These are phyloP conservation scores for Drosophila austrosaltans DNA, from an alignment of 2,888 invertebrate species.

Conservation along the genomic window DNA sequence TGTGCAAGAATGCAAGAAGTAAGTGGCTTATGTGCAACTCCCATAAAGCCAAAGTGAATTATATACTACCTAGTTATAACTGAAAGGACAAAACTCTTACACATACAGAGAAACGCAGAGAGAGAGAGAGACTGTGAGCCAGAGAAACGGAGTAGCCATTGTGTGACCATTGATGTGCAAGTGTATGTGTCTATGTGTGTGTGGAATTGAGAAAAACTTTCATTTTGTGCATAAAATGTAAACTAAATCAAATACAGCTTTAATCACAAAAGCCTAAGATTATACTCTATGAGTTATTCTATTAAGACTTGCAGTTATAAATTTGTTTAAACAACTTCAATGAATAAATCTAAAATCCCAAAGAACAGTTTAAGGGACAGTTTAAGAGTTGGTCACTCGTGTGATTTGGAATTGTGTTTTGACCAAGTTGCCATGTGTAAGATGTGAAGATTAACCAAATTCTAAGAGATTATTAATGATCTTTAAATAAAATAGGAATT, in stretches of 20 bases:
- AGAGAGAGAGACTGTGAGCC: not conserved
- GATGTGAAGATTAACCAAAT: no score
- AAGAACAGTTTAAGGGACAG: no score
- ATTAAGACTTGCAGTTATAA: slow-evolving; percentile 1
- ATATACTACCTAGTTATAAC: slow-evolving; percentile 37
- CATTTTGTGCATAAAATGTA: slow-evolving; percentile 9
- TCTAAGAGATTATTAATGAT: no score
- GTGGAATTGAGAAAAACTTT: slow-evolving; percentile 3
- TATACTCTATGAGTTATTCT: slow-evolving; percentile 1
- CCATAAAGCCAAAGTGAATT: slow-evolving; percentile 64
- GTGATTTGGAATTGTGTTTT: no score
- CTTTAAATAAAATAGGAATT: no score
- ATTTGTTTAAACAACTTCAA: slow-evolving; percentile 5
- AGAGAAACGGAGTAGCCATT: not conserved
- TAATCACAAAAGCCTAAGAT: slow-evolving; percentile 10
- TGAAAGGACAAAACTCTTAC: not conserved
- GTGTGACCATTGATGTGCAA: slow-evolving; percentile 2
- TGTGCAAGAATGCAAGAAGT: slow-evolving; percentile 72
- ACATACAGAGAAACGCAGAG: not conserved
- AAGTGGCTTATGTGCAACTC: slow-evolving; percentile 63
- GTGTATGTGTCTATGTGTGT: not conserved
- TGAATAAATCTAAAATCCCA: not conserved
- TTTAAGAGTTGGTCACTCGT: not conserved
- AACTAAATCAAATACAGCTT: slow-evolving; percentile 7
- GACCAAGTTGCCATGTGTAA: no score